phyloP scores from a whole-genome alignment of 2,797 vertebrate species.

The Anguilla pacifica region DNA sequence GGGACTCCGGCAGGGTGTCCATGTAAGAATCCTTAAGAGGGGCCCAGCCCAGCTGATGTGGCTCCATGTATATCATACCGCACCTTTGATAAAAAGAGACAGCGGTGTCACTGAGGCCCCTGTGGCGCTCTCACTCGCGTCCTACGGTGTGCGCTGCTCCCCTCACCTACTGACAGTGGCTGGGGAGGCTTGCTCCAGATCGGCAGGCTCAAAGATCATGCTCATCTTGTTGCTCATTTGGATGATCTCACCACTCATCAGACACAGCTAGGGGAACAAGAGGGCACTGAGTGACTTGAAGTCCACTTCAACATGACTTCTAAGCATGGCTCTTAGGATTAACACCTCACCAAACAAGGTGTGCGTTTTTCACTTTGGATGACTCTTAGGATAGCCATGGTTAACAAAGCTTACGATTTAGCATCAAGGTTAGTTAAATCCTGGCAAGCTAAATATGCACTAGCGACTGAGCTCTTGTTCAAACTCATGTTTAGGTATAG shows the following conservation, averaged over 20 bases:
- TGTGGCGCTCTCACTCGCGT: neutral
- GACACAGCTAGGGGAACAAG: conserved; percentile 79
- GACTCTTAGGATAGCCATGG: neutral
- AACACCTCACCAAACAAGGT: no score
- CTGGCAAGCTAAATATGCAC: neutral
- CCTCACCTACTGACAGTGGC: conserved; percentile 92
- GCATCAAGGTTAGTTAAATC: no score
- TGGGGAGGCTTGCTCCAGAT: conserved; percentile 91
- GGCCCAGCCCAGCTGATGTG: conserved; percentile 87
- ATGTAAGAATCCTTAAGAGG: conserved; percentile 91
- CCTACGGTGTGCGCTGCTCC: neutral
- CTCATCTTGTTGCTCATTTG: conserved; percentile 95
- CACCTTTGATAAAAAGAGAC: conserved; percentile 71
- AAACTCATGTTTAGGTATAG: neutral
- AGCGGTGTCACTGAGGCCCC: neutral
- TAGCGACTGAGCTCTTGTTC: neutral
- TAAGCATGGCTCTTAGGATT: neutral
- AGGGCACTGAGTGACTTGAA: neutral
- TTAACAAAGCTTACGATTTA: neutral
- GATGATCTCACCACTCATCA: conserved; percentile 97
- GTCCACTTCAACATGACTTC: neutral
- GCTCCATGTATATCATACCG: conserved; percentile 97
- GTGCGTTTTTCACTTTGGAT: neutral
- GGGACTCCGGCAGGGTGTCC: conserved; percentile 76
- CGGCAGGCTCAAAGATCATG: conserved; percentile 90